phyloP scores from a whole-genome alignment of 2,113 vertebrate genomes.

The Aspidoscelis tigris region DNA sequence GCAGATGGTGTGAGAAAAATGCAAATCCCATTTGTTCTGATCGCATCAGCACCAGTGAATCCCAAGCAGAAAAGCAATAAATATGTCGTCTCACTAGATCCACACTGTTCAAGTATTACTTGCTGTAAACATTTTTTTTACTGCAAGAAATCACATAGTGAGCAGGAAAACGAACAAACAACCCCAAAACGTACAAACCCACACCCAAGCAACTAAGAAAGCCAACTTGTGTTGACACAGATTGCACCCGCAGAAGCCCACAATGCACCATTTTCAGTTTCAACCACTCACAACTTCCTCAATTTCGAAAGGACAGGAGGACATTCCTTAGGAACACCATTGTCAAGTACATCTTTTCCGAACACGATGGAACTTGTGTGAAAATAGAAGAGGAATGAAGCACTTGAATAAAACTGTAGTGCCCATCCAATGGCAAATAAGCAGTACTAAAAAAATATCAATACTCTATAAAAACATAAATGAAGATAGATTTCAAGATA shows the following conservation, averaged over 20 bases:
- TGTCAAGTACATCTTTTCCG: conserved; percentile 10
- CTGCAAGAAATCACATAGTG: conserved; percentile 14
- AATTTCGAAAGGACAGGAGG: conserved; percentile 10
- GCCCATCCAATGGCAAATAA: conserved; percentile 50
- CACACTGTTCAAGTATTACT: conserved; percentile 74
- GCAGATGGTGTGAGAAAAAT: neutral
- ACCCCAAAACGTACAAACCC: conserved; percentile 24
- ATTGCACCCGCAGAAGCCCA: conserved; percentile 7
- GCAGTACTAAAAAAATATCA: conserved; percentile 62
- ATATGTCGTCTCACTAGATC: neutral
- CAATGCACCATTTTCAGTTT: neutral
- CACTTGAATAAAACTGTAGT: conserved; percentile 50
- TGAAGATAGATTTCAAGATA: conserved; percentile 61
- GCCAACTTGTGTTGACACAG: neutral
- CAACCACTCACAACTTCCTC: conserved; percentile 27
- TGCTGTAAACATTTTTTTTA: conserved; percentile 72
- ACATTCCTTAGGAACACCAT: conserved; percentile 20
- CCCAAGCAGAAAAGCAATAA: conserved; percentile 48
- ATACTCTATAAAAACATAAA: conserved; percentile 55
- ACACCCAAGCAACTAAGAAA: conserved; percentile 5
- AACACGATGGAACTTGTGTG: neutral
- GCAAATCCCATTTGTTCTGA: conserved; percentile 19
- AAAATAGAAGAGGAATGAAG: neutral
- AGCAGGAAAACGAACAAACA: conserved; percentile 36
- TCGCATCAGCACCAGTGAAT: conserved; percentile 23